Evolutionary conservation across 2,113 vertebrate genomes (phyloP).

Genomic region (Myotis yumanensis): DNA sequence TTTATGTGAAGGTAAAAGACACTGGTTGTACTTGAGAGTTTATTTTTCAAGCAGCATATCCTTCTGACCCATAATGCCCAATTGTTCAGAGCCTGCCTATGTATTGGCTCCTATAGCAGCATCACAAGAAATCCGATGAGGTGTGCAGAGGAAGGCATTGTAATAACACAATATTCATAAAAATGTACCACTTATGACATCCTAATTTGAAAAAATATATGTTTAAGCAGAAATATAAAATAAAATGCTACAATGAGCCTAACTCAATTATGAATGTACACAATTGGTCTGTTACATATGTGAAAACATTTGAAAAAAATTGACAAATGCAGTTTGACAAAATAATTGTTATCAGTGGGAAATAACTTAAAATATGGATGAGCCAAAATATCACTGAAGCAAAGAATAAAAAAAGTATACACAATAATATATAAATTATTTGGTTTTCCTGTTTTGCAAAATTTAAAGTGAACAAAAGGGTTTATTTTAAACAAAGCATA

Average conservation of each 20-base stretch:
- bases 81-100: not conserved
- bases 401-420: not conserved
- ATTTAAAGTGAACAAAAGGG: not conserved
- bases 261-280: not conserved
- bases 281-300: not conserved
- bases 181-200: not conserved
- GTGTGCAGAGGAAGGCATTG: not conserved
- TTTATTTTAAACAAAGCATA: not conserved
- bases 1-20: slow-evolving; percentile 43
- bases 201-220: not conserved
- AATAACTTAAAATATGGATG: not conserved
- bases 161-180: not conserved
- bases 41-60: not conserved
- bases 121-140: not conserved
- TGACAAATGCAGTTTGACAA: not conserved
- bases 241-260: not conserved
- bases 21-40: not conserved
- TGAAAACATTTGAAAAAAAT: not conserved
- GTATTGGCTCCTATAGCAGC: not conserved
- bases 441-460: not conserved
- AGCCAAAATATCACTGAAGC: not conserved
- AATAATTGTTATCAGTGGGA: not conserved
- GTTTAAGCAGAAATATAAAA: slow-evolving; percentile 1
- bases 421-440: not conserved
- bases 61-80: not conserved